A percentile compares a stretch with the other conserved stretches of the same genome.
phyloP scores from a whole-genome alignment of 2,888 invertebrate genomes.

The Argyra leucocephala region DNA sequence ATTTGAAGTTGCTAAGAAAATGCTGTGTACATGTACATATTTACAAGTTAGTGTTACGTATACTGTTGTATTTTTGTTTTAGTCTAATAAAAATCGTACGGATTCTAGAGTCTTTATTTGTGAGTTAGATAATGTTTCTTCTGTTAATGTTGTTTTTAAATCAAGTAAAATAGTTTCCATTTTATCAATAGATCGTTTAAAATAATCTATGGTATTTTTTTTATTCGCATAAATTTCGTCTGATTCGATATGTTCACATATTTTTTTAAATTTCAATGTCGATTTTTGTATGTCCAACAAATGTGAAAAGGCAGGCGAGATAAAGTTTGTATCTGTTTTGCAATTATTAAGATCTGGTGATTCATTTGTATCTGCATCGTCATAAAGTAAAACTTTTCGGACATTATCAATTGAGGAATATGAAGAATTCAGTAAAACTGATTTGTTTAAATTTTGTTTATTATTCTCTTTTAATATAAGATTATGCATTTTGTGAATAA shows the following conservation, averaged over 20 bases:
- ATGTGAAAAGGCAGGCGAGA: constrained; percentile 27
- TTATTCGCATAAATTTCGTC: constrained; percentile 23
- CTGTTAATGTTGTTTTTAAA: constrained; percentile 30
- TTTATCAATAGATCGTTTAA: constrained; percentile 31
- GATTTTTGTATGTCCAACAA: constrained; percentile 33
- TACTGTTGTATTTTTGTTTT: constrained; percentile 19
- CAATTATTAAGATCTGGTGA: background rate
- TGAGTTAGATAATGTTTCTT: constrained; percentile 24
- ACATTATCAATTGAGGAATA: constrained; percentile 12
- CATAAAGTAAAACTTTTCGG: constrained; percentile 31
- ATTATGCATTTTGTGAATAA: constrained; percentile 28
- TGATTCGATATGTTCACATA: constrained; percentile 29
- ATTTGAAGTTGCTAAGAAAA: no score
- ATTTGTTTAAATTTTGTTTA: constrained; percentile 22
- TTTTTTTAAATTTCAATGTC: constrained; percentile 30
- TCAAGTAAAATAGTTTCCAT: constrained; percentile 33
- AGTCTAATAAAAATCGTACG: constrained; percentile 39
- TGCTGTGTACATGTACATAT: no score
- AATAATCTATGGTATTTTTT: constrained; percentile 24
- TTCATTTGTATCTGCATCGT: constrained; percentile 25
- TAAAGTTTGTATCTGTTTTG: constrained; percentile 27
- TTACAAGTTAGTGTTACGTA: no score
- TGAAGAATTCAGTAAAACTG: constrained; percentile 23
- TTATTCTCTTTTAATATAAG: constrained; percentile 13
- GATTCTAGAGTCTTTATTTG: constrained; percentile 36